Percentiles rank a stretch among this genome's conserved stretches.
Evolutionary conservation across 2,113 vertebrate genomes (phyloP).

Genomic region (Alexandromys fortis): DNA sequence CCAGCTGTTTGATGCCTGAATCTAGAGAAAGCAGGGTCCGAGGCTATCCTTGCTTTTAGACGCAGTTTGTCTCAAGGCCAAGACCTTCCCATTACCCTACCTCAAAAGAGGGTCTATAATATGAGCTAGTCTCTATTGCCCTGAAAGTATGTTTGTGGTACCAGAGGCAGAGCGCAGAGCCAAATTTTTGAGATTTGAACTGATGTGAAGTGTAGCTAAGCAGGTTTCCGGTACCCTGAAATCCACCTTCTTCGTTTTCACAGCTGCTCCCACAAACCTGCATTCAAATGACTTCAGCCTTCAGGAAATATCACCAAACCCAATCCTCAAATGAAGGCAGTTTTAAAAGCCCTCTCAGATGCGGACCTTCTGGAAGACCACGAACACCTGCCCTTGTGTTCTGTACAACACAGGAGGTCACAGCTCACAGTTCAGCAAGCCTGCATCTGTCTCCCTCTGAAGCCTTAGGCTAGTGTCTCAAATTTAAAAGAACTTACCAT

Average conservation of each 20-base stretch:
- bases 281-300: background rate
- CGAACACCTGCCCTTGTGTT: background rate
- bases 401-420: background rate
- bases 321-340: constrained; percentile 3
- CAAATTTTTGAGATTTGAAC: background rate
- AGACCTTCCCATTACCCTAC: background rate
- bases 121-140: background rate
- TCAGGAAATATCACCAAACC: constrained; percentile 5
- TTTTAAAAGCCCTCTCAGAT: background rate
- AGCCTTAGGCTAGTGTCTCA: background rate
- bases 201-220: background rate
- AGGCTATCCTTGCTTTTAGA: background rate
- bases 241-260: background rate
- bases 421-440: background rate
- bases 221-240: background rate
- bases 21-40: background rate
- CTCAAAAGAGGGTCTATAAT: background rate
- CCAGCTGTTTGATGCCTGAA: background rate
- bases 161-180: background rate
- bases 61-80: background rate
- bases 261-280: background rate
- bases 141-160: background rate
- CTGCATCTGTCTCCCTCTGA: background rate
- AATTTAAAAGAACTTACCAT: background rate
- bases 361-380: background rate